Conservation (phyloP, 1,140 invertebrate species). For the Brachionus calyciflorus region DNA sequence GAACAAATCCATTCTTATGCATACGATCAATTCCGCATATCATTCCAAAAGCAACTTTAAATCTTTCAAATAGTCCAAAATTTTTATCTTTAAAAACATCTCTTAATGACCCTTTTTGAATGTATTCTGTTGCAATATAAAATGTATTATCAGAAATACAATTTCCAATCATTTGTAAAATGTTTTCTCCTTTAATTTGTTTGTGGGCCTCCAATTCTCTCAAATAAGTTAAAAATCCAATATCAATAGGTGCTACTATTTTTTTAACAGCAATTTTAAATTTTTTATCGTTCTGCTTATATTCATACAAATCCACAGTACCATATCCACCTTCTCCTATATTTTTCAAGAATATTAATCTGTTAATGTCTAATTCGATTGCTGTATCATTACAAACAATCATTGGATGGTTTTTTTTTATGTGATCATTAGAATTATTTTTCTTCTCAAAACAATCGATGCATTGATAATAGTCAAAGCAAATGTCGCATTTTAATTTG, state of each 20-base stretch:
- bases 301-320: not conserved
- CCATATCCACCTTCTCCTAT: not conserved
- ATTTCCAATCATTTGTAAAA: not conserved
- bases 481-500: slow-evolving; percentile 12
- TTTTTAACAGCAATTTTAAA: not conserved
- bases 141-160: not conserved
- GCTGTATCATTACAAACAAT: not conserved
- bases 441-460: not conserved
- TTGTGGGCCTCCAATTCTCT: slow-evolving; percentile 21
- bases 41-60: not conserved
- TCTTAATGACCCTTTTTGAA: not conserved
- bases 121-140: not conserved
- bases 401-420: not conserved
- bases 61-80: not conserved
- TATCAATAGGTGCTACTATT: not conserved
- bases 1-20: not conserved
- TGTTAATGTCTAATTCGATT: not conserved
- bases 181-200: not conserved
- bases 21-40: not conserved
- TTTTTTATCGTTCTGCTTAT: not conserved
- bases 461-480: not conserved
- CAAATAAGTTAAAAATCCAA: not conserved
- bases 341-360: not conserved
- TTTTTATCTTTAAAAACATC: not conserved
- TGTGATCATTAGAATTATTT: not conserved